A percentile compares a stretch with the other conserved stretches of the same genome.
These are phyloP conservation scores for Macrobrachium rosenbergii DNA, from an alignment of 1,140 invertebrate species.

Conservation along the genomic window DNA sequence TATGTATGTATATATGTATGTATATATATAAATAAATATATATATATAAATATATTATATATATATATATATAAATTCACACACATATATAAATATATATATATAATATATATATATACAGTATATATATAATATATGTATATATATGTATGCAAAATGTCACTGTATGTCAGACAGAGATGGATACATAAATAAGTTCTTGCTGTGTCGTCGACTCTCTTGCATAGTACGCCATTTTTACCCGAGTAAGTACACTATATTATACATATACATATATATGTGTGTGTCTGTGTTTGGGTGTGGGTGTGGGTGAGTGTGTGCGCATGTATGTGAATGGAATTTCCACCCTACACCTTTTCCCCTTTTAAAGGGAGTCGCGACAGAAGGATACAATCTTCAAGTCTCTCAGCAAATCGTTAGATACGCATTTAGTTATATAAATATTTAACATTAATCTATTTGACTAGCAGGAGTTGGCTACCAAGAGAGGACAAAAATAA, in stretches of 20 bases:
- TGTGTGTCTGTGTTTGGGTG: not conserved
- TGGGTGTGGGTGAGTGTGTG: not conserved
- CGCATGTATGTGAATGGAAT: constrained; percentile 15
- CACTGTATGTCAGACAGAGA: too few species aligned
- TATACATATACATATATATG: too few species aligned
- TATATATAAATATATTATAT: not conserved
- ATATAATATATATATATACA: not conserved
- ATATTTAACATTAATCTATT: too few species aligned
- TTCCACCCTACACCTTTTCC: not conserved
- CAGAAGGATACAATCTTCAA: too few species aligned
- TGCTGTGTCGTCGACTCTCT: not conserved
- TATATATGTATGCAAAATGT: too few species aligned
- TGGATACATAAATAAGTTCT: too few species aligned
- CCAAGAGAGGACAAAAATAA: too few species aligned
- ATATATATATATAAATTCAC: not conserved
- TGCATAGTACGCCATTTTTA: too few species aligned
- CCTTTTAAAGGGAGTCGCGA: not conserved
- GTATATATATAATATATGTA: not conserved
- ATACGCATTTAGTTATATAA: too few species aligned
- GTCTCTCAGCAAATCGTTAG: too few species aligned
- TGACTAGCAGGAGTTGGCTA: too few species aligned
- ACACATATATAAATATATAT: not conserved
- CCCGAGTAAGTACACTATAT: not conserved
- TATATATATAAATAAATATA: not conserved
- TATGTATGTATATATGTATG: not conserved